Conservation (phyloP, 2,797 vertebrate species). For the Melanotaenia maccullochi region DNA sequence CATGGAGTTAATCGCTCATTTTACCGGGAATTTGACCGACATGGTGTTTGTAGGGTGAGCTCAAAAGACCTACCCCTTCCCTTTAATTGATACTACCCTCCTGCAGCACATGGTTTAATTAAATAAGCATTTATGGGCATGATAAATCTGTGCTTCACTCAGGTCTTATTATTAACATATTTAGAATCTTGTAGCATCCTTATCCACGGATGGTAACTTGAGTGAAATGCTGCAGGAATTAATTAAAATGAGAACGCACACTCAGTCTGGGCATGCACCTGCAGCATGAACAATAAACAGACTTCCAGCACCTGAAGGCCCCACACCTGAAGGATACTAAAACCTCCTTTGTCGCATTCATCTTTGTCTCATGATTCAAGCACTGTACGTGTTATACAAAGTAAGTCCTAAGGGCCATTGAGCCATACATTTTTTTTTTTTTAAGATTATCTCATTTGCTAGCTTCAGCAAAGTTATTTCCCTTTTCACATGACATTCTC, state of each 20-base stretch:
- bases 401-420: conserved; percentile 3
- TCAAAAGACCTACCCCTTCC: conserved; percentile 7
- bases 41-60: conserved; percentile 19
- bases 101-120: conserved; percentile 41
- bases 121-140: conserved; percentile 10
- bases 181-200: conserved; percentile 44
- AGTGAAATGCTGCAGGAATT: conserved; percentile 36
- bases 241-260: conserved; percentile 64
- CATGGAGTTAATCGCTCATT: conserved; percentile 44
- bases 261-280: conserved; percentile 35
- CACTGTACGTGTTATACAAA: conserved; percentile 7
- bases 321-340: conserved; percentile 27
- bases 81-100: conserved; percentile 3
- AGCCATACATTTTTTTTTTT: conserved; percentile 6
- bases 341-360: conserved; percentile 21
- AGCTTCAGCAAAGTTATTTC: background rate
- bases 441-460: background rate
- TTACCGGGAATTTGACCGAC: conserved; percentile 58
- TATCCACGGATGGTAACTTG: conserved; percentile 60
- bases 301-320: conserved; percentile 23
- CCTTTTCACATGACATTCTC: conserved; percentile 1
- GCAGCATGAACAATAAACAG: conserved; percentile 30
- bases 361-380: conserved; percentile 14
- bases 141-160: conserved; percentile 29
- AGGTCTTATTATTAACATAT: conserved; percentile 23